These are phyloP conservation scores for Apis cerana DNA, from an alignment of 1,140 invertebrate genomes.

Conservation along the genomic window DNA sequence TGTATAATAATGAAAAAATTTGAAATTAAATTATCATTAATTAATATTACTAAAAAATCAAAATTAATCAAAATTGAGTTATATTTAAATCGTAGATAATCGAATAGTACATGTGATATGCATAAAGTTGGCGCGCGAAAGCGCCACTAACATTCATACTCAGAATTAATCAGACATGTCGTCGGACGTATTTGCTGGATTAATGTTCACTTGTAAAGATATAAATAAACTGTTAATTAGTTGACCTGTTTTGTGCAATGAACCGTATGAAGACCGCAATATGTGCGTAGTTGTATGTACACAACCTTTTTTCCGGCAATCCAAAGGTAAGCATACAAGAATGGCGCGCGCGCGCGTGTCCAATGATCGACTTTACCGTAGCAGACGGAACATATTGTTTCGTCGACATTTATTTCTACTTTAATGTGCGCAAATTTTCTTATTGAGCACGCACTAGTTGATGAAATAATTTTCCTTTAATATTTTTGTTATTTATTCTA, in stretches of 20 bases:
- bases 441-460: slow-evolving; percentile 8
- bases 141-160: slow-evolving; percentile 30
- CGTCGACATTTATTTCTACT: neutral
- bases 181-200: slow-evolving; percentile 61
- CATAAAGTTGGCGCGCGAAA: slow-evolving; percentile 5
- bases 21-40: neutral
- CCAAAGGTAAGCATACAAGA: slow-evolving; percentile 68
- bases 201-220: slow-evolving; percentile 66
- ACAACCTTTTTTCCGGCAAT: slow-evolving; percentile 57
- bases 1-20: too few species aligned
- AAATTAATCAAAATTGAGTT: neutral
- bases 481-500: neutral
- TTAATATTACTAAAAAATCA: neutral
- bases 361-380: neutral
- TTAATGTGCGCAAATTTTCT: slow-evolving; percentile 32
- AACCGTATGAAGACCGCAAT: slow-evolving; percentile 63
- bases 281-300: slow-evolving; percentile 67
- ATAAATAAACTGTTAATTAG: slow-evolving; percentile 74
- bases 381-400: slow-evolving; percentile 6
- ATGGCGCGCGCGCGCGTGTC: neutral
- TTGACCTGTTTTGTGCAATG: slow-evolving; percentile 68
- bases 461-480: neutral
- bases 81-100: neutral
- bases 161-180: slow-evolving; percentile 70
- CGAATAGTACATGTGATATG: too few species aligned